Conservation (phyloP, 2,113 vertebrate genomes). For the Daboia siamensis region DNA sequence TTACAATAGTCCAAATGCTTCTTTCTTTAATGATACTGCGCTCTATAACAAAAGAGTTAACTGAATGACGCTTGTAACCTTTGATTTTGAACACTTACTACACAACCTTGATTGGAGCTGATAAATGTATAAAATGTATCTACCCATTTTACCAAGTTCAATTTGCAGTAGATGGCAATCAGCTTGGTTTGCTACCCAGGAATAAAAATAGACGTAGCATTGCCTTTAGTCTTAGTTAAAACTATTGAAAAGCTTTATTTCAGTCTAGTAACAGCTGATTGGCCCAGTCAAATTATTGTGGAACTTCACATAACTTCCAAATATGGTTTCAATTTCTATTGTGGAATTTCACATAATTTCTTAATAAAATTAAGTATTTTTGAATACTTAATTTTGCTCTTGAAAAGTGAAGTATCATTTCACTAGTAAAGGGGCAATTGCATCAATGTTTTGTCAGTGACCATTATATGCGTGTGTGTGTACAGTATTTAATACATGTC, state of each 20-base stretch:
- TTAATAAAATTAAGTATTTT: background rate
- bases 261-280: background rate
- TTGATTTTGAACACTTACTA: background rate
- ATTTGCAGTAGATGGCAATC: background rate
- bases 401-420: background rate
- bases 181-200: background rate
- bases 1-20: background rate
- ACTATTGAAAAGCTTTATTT: background rate
- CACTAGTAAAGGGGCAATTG: background rate
- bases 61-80: background rate
- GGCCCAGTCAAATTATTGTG: background rate
- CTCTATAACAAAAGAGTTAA: background rate
- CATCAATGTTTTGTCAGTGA: background rate
- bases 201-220: background rate
- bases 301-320: background rate
- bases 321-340: background rate
- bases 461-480: no score
- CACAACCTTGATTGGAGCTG: background rate
- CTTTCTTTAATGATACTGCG: background rate
- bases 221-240: background rate
- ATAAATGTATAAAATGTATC: background rate
- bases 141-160: background rate
- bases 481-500: background rate
- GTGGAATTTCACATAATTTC: background rate
- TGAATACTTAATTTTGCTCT: background rate